phyloP scores from a whole-genome alignment of 2,888 invertebrate genomes.

The Pasiphila rectangulata region DNA sequence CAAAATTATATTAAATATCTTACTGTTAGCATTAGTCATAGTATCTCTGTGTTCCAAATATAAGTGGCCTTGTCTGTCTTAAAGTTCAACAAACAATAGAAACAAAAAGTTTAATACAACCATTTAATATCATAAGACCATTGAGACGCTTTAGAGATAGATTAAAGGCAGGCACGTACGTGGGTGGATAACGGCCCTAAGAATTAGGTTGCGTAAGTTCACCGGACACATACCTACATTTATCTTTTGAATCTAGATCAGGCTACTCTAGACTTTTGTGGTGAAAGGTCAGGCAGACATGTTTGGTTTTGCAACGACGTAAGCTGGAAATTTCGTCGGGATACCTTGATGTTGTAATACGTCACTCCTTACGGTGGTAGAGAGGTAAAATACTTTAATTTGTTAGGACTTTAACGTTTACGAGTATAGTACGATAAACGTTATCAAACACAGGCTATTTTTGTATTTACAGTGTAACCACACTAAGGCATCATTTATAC shows the following conservation, averaged over 20 bases:
- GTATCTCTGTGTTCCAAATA: neutral
- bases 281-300: slow-evolving; percentile 68
- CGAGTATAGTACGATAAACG: no score
- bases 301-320: slow-evolving; percentile 48
- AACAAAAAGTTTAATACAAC: no score
- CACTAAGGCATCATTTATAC: no score
- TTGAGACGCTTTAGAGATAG: neutral
- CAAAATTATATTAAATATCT: no score
- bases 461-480: no score
- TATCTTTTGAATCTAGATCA: slow-evolving; percentile 72
- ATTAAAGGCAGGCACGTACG: slow-evolving; percentile 22
- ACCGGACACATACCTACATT: slow-evolving; percentile 48
- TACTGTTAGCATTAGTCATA: neutral
- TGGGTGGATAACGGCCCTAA: slow-evolving; percentile 15
- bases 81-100: no score
- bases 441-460: no score
- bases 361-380: slow-evolving; percentile 15
- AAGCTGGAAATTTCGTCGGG: slow-evolving; percentile 38
- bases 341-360: slow-evolving; percentile 21
- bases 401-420: no score
- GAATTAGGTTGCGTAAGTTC: slow-evolving; percentile 45
- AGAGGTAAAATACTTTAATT: neutral
- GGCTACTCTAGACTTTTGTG: slow-evolving; percentile 58
- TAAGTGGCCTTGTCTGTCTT: neutral
- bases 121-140: neutral